Evolutionary conservation across 35 echinoderm and acorn worm genomes (phyloP), one percentile per base, ranked within the genome.

Genomic region (Apostichopus parvimensis): DNA sequence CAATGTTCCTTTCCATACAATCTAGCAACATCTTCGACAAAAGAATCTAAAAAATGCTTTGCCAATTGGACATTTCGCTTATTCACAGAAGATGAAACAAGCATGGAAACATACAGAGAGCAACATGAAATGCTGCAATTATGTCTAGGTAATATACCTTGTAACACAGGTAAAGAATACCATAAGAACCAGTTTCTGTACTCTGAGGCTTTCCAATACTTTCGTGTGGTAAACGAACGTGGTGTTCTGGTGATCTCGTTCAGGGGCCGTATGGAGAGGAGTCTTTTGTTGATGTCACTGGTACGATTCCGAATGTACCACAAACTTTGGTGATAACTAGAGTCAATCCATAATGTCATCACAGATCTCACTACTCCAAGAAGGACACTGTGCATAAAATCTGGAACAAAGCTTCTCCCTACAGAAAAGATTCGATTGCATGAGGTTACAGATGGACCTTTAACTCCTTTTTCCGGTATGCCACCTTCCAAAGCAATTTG

Each of bases 201-300:
- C 71, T 94, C 93, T 59, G 26, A 80, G 6, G 77, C 93, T n/a
- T 94, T 94, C 87, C 81, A 94, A 73, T 91, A 94, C 57, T 94
- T 94, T 66, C 87, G 7, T 65, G 75, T 75, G 7, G 15, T 80
- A 0, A 94, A 4, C 5, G 83, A 61, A 54, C 92, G 91, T 23
- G 92, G 92, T 8, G 56, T 4, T 24, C 92, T 93, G 45, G 92
- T 87, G 14, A 93, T 71, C 10, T 75, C 68, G 17, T 87, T 87
- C 5, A 64, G 59, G 4, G 82, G 80, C 13, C 52, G n/a, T 17
- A 86, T 57, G 5, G 56, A 34, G 8, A 73, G 34, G 7, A 93
- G 66, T 66, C 92, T 71, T 14, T 45, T 71, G 56, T 93, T 53
- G 54, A 93, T 55, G 25, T 87, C 24, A 28, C 71, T 54, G 8